Conservation (phyloP, 2,113 vertebrate genomes). For the Rhombomys opimus region DNA sequence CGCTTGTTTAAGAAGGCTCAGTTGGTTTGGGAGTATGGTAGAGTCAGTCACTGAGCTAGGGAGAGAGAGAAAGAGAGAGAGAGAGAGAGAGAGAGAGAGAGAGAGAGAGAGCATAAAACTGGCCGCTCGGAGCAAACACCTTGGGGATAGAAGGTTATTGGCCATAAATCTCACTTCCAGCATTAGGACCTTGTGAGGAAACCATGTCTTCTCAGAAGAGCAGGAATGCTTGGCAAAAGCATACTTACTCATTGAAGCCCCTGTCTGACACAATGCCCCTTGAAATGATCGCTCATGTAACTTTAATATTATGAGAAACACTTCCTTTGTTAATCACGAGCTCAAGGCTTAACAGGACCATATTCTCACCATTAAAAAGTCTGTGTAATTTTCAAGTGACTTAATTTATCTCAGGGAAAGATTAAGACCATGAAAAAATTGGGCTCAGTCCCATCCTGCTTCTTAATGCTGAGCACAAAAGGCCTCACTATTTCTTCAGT, state of each 20-base stretch:
- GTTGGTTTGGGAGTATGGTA: not conserved
- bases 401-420: not conserved
- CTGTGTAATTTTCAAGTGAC: not conserved
- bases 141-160: too few species aligned
- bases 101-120: not conserved
- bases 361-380: not conserved
- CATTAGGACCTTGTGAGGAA: not conserved
- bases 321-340: not conserved
- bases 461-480: not conserved
- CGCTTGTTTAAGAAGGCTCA: not conserved
- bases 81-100: not conserved
- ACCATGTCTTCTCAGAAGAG: not conserved
- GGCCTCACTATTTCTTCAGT: fast-evolving
- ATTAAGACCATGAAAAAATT: not conserved
- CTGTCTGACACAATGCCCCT: not conserved
- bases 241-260: not conserved
- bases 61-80: not conserved
- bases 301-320: slow-evolving; percentile 17
- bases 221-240: not conserved
- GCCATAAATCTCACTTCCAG: not conserved
- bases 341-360: not conserved
- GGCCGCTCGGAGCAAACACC: not conserved
- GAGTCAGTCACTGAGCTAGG: too few species aligned
- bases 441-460: not conserved
- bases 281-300: not conserved